Base-by-base conservation (phyloP, 1,140 invertebrate species). In the Rhyacophila brunnea region DNA sequence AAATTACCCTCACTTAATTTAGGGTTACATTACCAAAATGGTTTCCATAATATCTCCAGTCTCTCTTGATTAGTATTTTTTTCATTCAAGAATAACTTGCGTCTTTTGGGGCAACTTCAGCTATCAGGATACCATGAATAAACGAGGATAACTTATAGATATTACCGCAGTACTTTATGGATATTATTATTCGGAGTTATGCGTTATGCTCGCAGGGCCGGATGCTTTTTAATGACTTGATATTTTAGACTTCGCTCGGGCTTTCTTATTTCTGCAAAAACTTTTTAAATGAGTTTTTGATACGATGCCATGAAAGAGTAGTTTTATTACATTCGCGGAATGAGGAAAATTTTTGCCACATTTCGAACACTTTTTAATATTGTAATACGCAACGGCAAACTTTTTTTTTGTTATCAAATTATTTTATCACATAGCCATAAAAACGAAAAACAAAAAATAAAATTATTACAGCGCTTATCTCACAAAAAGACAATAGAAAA, bases 171-270 rank as follows among this genome's bases (percentile, higher is more conserved):
- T 52, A 28, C 57, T 59, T 52, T 59, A 59, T 59, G 57, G 49
- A 49, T 49, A 48, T 59, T 59, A 59, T 59, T 59, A 59, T 59
- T 59, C 57, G 52, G 57, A 59, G 57, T 52, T 59, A 59, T 59
- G 48, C 49, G 48, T 45, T 53, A 46, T 53, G 57, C 57, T 59
- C 48, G 9, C 38, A 42, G 36, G 51, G 48, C 40, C 57, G 42
- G 48, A 49, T 46, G 50, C 48, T 52, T 52, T 59, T 53, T 59
- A 59, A 59, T 59, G 57, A 52, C 57, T 46, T 59, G 57, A 52
- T 59, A 28, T 28, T 28, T 28, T 28, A 28, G 23, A 28, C 23
- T 28, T 3, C 23, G 23, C 23, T 28, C 23, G 23, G 23, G 23
- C 23, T 28, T 28, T 28, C 23, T 28, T 28, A 28, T 28, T 28